Evolutionary conservation across 2,113 vertebrate genomes (phyloP), one percentile per base, ranked within the genome.

Genomic region (Rhinolophus ferrumequinum): DNA sequence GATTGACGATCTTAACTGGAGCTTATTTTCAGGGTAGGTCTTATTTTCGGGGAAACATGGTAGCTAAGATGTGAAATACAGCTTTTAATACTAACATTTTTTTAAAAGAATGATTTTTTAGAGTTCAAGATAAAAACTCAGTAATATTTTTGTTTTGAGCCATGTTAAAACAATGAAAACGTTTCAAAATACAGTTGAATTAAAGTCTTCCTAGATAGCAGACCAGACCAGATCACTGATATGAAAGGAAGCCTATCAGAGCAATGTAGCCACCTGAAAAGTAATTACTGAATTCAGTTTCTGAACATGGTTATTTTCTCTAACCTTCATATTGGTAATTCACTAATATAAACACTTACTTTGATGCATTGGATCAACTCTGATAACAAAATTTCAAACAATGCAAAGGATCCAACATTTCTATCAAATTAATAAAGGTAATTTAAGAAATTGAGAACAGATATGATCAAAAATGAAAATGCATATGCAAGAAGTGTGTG

Each of bases 1-100:
- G 41, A 5, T 5, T 41, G 41, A 41, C 41, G 41, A 3, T 41
- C 41, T 41, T 41, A 41, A 41, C 41, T 41, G 41, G 41, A 5
- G 41, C 41, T 41, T 41, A 41, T 41, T 41, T 41, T 5, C 41
- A 5, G 41, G 41, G 41, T 41, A 41, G 41, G 41, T 41, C 41
- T 41, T 41, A 41, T 41, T 41, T 41, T 41, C 41, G 41, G 41
- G 41, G 41, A 41, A 41, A 41, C 41, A 41, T 41, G 41, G 5
- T 86, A 96, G 85, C 64, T 93, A 75, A 93, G 28, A 22, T 76
- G 44, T 84, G n/a, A 86, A 97, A 95, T 26, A 67, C 35, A 97
- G 8, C 73, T 69, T 93, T 62, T 80, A 1, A n/a, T 15, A 10
- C 9, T 35, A 81, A 4, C 16, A 38, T 52, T 7, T 84, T 50